Base-by-base conservation (phyloP, 2,888 invertebrate genomes). In the Eremobia ochroleuca region DNA sequence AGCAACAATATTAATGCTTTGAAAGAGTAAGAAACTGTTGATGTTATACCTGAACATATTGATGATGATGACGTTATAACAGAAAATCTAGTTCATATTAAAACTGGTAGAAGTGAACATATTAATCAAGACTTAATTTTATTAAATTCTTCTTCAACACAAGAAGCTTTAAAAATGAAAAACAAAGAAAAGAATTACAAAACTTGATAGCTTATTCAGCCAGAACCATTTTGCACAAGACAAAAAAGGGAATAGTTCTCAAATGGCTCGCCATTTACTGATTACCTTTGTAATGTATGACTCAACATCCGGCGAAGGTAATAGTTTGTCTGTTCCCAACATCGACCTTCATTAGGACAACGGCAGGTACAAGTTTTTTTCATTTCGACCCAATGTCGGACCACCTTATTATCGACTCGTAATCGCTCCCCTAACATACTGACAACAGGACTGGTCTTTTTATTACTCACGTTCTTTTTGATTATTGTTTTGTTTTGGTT, bases 291-390 rank as follows among this genome's bases (percentile, higher is more conserved):
- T 87, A 87, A 83, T 86, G 86, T 86, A 89, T 89, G 87, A 90
- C 83, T 88, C 88, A 83, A 89, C 90, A 89, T 90, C 88, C 88
- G 88, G 74, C 84, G 86, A 86, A 88, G 90, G 91, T 91, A 91
- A 92, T 92, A 92, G 93, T 93, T 92, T 91, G 83, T 87, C 82
- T 83, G 91, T 90, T 92, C 91, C 90, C 87, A 82, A 79, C 88
- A 78, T 76, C 90, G 92, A 94, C 95, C 95, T 95, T 95, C 94
- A 92, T 94, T 94, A 94, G 92, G 93, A 91, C 91, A 91, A 87
- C 91, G 90, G 89, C 95, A 95, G 95, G 95, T 95, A 95, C 94
- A 92, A 91, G 93, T 93, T 94, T 94, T 95, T 96, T 95, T 90
- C 89, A 66, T 91, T 88, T 83, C 89, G 85, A 82, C 84, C 88